Evolutionary conservation across 2,888 invertebrate species (phyloP), one percentile per base, ranked within the genome.

Genomic region (Lithodes maja): DNA sequence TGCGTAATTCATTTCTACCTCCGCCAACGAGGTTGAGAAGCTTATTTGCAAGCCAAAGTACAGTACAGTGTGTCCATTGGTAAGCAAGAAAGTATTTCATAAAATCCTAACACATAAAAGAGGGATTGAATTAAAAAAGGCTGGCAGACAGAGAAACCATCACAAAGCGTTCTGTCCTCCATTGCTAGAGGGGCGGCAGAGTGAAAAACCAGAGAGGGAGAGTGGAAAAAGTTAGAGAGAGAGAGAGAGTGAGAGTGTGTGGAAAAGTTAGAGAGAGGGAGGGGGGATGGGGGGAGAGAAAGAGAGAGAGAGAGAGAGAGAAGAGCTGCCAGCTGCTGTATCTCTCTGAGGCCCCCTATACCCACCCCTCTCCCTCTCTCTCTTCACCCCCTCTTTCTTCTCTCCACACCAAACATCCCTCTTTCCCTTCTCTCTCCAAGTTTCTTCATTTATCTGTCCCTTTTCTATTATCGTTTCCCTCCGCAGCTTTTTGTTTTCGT

Each of bases 261-360:
- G 33, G 33, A 33, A 33, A 33, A 33, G 33, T 33, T 33, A 33
- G 33, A 33, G 33, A 33, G 54, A 79, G 17, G 49, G 49, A 33
- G 17, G 49, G 50, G 9, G 33, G 50, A 33, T 3, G 50, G 53
- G n/a, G 77, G 33, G 79, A 53, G 54, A 79, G n/a, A 50, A 50
- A 50, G 82, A 68, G 68, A 82, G 68, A 68, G 68, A 82, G 68
- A 61, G 68, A 82, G 68, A 82, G 82, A 82, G 68, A 9, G 79
- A 3, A 17, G 49, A 55, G 54, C 5, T 12, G 53, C 54, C 54
- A 54, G 53, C 54, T 17, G 53, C 79, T 79, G n/a, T 79, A 52
- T 79, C 54, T 79, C 54, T 53, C 54, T 79, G n/a, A n/a, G 71
- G n/a, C 71, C 17, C 5, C 71, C 17, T 2, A 12, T 71, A 12